Evolutionary conservation across 2,888 invertebrate species (phyloP).

Genomic region (Meganola albula): DNA sequence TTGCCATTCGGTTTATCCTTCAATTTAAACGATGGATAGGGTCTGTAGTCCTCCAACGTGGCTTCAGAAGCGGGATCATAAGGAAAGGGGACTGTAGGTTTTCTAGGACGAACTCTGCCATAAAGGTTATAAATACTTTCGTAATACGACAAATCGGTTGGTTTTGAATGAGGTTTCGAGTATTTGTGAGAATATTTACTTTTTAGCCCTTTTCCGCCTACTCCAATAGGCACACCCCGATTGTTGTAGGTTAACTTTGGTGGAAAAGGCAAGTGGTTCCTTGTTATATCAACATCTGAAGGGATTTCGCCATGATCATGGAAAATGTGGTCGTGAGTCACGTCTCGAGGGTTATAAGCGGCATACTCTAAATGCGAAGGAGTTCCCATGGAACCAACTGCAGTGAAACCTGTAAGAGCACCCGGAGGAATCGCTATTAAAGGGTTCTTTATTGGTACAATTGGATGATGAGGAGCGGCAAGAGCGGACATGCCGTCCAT

Average conservation of each 20-base stretch:
- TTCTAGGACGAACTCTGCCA: constrained; percentile 35
- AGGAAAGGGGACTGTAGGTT: constrained; percentile 34
- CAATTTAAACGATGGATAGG: constrained; percentile 46
- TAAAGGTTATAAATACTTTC: constrained; percentile 54
- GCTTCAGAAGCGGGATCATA: constrained; percentile 34
- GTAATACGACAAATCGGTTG: constrained; percentile 60
- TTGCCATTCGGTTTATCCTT: constrained; percentile 47
- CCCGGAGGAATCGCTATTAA: constrained; percentile 47
- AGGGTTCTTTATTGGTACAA: constrained; percentile 45
- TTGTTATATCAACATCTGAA: constrained; percentile 49
- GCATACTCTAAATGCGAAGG: constrained; percentile 60
- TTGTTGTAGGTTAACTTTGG: constrained; percentile 60
- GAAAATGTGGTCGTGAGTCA: constrained; percentile 71
- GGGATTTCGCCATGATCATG: constrained; percentile 72
- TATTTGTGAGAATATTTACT: constrained; percentile 45
- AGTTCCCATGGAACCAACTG: constrained; percentile 52
- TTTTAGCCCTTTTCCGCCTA: constrained; percentile 38
- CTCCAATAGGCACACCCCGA: constrained; percentile 52
- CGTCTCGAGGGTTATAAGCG: constrained; percentile 66
- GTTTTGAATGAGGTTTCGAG: constrained; percentile 41
- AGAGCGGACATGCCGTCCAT: constrained; percentile 47
- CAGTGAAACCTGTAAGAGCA: constrained; percentile 40
- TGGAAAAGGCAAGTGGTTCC: constrained; percentile 46
- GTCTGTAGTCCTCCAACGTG: constrained; percentile 44
- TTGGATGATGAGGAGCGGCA: constrained; percentile 41